Conservation (phyloP, 1,140 invertebrate species). For the Drosophila micromelanica region DNA sequence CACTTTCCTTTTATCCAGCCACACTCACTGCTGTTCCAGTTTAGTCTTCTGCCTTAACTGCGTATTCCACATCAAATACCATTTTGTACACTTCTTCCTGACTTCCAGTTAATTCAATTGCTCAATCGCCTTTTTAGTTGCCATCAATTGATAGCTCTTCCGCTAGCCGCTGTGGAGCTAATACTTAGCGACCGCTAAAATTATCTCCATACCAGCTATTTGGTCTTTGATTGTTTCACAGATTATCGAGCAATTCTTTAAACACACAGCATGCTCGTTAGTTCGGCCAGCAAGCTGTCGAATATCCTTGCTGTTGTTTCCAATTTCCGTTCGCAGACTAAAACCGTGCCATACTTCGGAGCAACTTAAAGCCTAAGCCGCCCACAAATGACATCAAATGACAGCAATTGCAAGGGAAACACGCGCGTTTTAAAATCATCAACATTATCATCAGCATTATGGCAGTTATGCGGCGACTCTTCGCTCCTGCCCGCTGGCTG, state of each 20-base stretch:
- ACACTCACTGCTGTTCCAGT: no score
- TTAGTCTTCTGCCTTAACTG: no score
- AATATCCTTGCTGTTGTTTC: slow-evolving; percentile 1
- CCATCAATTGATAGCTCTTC: not conserved
- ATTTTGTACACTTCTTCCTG: not conserved
- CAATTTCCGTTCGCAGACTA: not conserved
- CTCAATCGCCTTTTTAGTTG: not conserved
- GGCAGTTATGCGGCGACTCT: slow-evolving; percentile 67
- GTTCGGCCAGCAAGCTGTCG: slow-evolving; percentile 39
- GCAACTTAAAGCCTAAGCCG: slow-evolving; percentile 52
- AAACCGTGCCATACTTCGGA: no score
- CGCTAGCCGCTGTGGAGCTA: not conserved
- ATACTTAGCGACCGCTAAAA: slow-evolving; percentile 11
- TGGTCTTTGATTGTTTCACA: slow-evolving; percentile 37
- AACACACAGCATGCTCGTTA: slow-evolving; percentile 21
- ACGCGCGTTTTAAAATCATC: slow-evolving; percentile 80
- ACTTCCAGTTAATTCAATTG: slow-evolving; percentile 4
- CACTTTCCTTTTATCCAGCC: no score
- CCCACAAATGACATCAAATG: slow-evolving; percentile 74
- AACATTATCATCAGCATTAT: slow-evolving; percentile 82
- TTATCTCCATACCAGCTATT: slow-evolving; percentile 11
- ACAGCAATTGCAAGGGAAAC: slow-evolving; percentile 74
- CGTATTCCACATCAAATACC: not conserved
- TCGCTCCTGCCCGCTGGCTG: not conserved
- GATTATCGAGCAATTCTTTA: slow-evolving; percentile 34